Base-by-base conservation (phyloP, 2,797 vertebrate genomes). In the Xiphorhynchus erythropygius region DNA sequence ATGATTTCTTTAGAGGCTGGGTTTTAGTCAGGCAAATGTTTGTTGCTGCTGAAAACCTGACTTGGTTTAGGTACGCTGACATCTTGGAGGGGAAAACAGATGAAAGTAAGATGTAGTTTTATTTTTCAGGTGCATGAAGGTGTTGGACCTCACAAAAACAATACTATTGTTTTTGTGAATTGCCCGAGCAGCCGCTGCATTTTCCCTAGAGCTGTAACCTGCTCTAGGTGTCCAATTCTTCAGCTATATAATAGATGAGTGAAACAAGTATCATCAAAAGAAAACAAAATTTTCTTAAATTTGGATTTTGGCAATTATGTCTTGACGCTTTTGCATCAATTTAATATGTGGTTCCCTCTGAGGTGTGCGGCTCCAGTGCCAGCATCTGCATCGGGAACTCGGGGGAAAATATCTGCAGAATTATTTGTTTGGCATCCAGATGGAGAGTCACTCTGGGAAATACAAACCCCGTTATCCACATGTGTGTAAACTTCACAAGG, bases 31-130 rank as follows among this genome's bases (percentile, higher is more conserved):
- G n/a, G 87, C 24, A 52, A 77, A 49, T 33, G 63, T 60, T 90
- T 94, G 57, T 55, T 93, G 32, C 74, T 87, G 74, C 70, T 64
- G 78, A 81, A 79, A 96, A 90, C 56, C 49, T 44, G 82, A 33
- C 76, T 64, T 88, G 67, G 6, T 93, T 65, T 90, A 60, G 84
- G 22, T 42, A 39, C 35, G 7, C 27, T 30, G 46, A n/a, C 42
- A 75, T 55, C 25, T 95, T 11, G 5, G 81, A 52, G 59, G 52
- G 13, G 19, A 87, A 85, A 70, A 53, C 50, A 19, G 19, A 53
- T 57, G 23, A 39, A 56, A 50, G 19, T 27, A 32, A 60, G n/a
- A 55, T 10, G 7, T 10, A 18, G 19, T 49, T 78, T 55, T 46
- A 12, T 37, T 69, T 77, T 89, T 80, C 44, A 49, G 27, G 18